phyloP scores from a whole-genome alignment of 1,140 invertebrate genomes.

The Euwallacea similis region DNA sequence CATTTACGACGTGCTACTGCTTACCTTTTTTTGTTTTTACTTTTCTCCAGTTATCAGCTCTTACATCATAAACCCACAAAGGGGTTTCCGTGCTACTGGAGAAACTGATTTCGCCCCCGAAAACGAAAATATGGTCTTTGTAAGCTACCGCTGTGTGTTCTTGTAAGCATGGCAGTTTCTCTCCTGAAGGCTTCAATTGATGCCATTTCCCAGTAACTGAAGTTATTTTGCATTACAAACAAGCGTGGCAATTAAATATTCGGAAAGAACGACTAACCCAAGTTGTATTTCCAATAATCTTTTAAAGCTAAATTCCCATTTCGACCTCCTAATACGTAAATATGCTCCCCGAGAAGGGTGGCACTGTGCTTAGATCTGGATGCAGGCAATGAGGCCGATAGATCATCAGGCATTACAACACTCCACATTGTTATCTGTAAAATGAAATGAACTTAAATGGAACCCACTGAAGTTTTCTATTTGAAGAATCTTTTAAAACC shows the following conservation, averaged over 20 bases:
- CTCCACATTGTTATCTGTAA: slow-evolving; percentile 59
- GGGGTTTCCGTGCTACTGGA: slow-evolving; percentile 78
- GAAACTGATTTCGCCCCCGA: slow-evolving; percentile 86
- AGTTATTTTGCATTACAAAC: background rate
- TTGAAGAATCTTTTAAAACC: too few species aligned
- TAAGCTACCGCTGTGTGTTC: slow-evolving; percentile 83
- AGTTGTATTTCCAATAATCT: slow-evolving; percentile 83
- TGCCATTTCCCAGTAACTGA: slow-evolving; percentile 71
- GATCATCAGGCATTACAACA: slow-evolving; percentile 60
- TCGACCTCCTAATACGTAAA: slow-evolving; percentile 81
- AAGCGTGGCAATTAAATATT: background rate
- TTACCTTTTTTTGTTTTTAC: slow-evolving; percentile 59
- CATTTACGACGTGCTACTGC: too few species aligned
- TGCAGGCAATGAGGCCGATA: slow-evolving; percentile 63
- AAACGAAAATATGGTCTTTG: slow-evolving; percentile 77
- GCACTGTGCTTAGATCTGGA: slow-evolving; percentile 81
- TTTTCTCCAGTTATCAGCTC: slow-evolving; percentile 72
- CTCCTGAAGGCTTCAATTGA: slow-evolving; percentile 68
- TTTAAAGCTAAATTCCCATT: slow-evolving; percentile 80
- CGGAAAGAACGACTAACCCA: slow-evolving; percentile 61
- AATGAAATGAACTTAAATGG: too few species aligned
- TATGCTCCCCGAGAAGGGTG: slow-evolving; percentile 70
- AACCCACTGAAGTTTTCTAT: too few species aligned
- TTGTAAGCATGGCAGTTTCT: slow-evolving; percentile 76
- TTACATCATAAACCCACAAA: slow-evolving; percentile 83